These are phyloP conservation scores for Galagoides demidoff DNA, from an alignment of 2,797 vertebrate genomes.

Conservation along the genomic window DNA sequence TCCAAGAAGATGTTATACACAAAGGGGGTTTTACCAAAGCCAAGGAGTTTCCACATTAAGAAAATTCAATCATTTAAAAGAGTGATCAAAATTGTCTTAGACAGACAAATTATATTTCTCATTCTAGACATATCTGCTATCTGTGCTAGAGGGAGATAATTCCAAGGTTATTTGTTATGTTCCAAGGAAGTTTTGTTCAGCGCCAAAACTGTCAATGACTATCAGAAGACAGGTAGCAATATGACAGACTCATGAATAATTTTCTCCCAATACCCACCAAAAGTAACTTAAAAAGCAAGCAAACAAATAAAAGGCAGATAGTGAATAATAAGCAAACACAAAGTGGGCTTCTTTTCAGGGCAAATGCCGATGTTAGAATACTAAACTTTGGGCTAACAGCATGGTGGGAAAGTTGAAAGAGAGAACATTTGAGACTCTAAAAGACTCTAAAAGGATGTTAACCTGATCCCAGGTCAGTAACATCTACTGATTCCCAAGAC, in stretches of 20 bases:
- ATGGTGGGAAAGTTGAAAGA: neutral
- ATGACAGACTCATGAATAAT: neutral
- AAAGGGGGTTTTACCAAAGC: neutral
- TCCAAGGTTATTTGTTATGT: neutral
- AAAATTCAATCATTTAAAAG: neutral
- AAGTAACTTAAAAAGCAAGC: neutral
- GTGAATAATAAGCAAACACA: neutral
- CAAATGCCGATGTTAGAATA: neutral
- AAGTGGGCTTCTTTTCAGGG: neutral
- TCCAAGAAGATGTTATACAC: neutral
- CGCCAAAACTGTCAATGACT: neutral
- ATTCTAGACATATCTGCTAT: neutral
- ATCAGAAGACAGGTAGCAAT: neutral
- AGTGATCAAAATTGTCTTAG: neutral
- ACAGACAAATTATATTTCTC: neutral
- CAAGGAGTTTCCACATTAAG: neutral
- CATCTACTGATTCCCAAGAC: neutral
- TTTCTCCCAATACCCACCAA: neutral
- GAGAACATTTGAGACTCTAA: neutral
- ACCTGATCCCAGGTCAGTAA: neutral
- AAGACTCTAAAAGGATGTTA: neutral
- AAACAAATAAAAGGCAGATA: neutral
- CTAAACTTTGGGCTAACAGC: neutral
- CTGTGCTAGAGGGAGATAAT: neutral
- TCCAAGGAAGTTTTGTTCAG: neutral